Conservation (phyloP, 2,797 vertebrate genomes). For the Pipistrellus pipistrellus region DNA sequence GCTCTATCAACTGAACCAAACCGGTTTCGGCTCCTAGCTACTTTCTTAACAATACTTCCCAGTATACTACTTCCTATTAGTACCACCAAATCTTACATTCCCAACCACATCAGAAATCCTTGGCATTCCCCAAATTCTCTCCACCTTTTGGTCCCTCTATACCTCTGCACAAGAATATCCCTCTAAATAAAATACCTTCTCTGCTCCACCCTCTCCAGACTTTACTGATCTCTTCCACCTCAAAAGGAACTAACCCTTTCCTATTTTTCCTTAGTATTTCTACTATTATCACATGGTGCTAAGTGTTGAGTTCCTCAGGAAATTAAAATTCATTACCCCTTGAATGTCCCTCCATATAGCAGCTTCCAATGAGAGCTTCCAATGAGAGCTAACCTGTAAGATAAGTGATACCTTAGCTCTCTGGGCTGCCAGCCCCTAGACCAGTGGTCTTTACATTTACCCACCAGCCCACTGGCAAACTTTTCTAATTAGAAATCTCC, state of each 20-base stretch:
- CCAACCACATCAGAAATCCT: conserved; percentile 35
- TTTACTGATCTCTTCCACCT: not conserved
- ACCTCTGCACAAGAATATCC: not conserved
- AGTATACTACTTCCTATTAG: not conserved
- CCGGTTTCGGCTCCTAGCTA: not conserved
- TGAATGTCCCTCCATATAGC: not conserved
- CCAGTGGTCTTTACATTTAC: not conserved
- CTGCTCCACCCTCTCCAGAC: not conserved
- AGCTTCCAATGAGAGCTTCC: not conserved
- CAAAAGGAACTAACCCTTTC: not conserved
- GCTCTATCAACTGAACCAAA: too few relatives aligned
- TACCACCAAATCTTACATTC: not conserved
- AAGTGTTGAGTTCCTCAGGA: not conserved
- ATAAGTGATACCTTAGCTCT: not conserved
- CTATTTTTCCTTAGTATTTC: conserved; percentile 9
- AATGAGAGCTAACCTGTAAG: not conserved
- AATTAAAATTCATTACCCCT: not conserved
- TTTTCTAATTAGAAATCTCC: conserved; percentile 1
- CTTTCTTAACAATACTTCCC: conserved; percentile 6
- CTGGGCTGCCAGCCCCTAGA: not conserved
- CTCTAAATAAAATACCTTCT: not conserved
- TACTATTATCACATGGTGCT: not conserved
- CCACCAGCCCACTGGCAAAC: not conserved
- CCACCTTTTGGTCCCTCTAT: not conserved
- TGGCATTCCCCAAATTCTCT: not conserved